Evolutionary conservation across 64 coral and sea anemone species (phyloP).

Genomic region (Dendrophyllia cribrosa): DNA sequence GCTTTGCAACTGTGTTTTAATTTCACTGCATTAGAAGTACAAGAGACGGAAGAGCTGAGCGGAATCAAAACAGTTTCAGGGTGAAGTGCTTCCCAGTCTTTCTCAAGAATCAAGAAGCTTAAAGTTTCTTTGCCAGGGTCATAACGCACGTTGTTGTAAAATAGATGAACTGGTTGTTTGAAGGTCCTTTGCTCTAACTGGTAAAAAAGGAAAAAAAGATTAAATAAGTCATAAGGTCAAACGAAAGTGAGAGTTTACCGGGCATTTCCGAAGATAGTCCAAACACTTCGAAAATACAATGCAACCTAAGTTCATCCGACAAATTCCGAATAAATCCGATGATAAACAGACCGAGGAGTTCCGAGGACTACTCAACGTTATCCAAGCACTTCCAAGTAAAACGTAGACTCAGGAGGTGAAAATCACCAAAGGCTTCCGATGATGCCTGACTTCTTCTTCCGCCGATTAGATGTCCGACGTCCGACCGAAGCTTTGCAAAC

Average conservation of each 20-base stretch:
- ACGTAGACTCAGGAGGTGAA: no score
- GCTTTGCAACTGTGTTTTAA: neutral
- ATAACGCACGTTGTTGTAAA: conserved; percentile 41
- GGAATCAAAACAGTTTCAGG: neutral
- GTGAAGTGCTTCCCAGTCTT: conserved; percentile 32
- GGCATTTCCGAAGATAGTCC: neutral
- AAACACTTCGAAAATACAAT: no score
- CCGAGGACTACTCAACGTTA: no score
- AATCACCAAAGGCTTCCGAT: no score
- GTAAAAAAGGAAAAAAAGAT: neutral
- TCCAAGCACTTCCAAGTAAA: no score
- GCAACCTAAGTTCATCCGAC: no score
- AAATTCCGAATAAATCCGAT: no score
- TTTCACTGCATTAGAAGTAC: neutral
- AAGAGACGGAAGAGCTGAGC: conserved; percentile 19
- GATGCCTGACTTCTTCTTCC: no score
- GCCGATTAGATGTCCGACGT: no score
- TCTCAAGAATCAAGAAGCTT: conserved; percentile 18
- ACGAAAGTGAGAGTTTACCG: neutral
- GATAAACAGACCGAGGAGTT: no score
- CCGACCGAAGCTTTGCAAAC: no score
- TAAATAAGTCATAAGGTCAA: no score
- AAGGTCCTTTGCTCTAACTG: conserved; percentile 40
- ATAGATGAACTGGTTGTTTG: conserved; percentile 24
- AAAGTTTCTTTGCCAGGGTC: conserved; percentile 4